These are phyloP conservation scores for Eurypyga helias DNA, from an alignment of 2,113 vertebrate species.

Conservation along the genomic window DNA sequence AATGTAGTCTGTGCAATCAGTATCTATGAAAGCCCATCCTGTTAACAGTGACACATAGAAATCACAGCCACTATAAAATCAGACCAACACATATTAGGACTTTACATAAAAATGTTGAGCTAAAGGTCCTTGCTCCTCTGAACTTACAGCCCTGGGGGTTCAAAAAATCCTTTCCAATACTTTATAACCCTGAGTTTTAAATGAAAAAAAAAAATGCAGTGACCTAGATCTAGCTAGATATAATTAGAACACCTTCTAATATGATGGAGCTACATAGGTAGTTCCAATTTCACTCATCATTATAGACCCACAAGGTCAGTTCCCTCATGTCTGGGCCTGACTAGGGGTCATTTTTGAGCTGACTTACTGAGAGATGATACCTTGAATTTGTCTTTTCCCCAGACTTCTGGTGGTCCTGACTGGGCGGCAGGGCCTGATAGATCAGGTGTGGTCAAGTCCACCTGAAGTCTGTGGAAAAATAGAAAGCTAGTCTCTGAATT, in stretches of 20 bases:
- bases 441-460: neutral
- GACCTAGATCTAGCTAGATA: neutral
- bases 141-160: neutral
- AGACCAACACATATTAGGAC: neutral
- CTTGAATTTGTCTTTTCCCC: neutral
- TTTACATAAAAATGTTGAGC: neutral
- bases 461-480: neutral
- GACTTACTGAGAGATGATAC: neutral
- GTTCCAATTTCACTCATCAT: neutral
- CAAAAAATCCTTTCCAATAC: neutral
- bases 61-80: constrained; percentile 1
- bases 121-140: neutral
- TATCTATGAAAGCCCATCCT: constrained; percentile 13
- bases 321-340: neutral
- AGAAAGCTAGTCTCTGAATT: neutral
- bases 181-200: neutral
- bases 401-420: neutral
- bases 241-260: neutral
- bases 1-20: constrained; percentile 1
- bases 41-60: neutral
- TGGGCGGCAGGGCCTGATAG: neutral
- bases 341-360: neutral
- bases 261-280: neutral
- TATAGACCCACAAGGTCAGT: neutral
- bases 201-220: neutral